A percentile compares a stretch with the other conserved stretches of the same genome.
Conservation (phyloP, 2,113 vertebrate species). For the Oryzias curvinotus region DNA sequence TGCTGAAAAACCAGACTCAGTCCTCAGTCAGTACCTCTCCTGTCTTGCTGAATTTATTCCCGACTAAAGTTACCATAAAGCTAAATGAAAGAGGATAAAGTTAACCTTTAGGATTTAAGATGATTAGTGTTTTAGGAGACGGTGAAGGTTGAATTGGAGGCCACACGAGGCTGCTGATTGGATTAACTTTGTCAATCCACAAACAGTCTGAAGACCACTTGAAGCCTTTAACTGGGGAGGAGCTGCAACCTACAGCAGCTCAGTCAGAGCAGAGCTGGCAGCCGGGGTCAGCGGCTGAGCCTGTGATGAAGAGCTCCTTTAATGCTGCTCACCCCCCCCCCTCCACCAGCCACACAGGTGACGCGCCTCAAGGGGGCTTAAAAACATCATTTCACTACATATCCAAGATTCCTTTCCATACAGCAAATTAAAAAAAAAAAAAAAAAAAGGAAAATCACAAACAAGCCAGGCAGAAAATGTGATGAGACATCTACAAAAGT, state of each 20-base stretch:
- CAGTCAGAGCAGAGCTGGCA: slow-evolving; percentile 16
- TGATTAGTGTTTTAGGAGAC: slow-evolving; percentile 16
- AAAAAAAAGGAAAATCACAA: slow-evolving; percentile 17
- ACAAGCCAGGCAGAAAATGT: neutral
- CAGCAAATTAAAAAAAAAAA: slow-evolving; percentile 22
- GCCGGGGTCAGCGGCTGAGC: slow-evolving; percentile 43
- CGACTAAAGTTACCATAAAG: neutral
- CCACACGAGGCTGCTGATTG: neutral
- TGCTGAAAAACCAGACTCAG: slow-evolving; percentile 24
- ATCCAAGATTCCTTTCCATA: slow-evolving; percentile 29
- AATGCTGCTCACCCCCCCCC: slow-evolving; percentile 16
- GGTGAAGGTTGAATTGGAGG: slow-evolving; percentile 24
- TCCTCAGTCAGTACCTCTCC: slow-evolving; percentile 1
- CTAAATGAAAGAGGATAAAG: slow-evolving; percentile 8
- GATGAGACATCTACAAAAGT: slow-evolving; percentile 5
- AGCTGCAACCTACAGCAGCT: slow-evolving; percentile 11
- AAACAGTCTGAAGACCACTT: slow-evolving; percentile 18
- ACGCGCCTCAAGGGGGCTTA: slow-evolving; percentile 20
- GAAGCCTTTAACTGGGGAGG: neutral
- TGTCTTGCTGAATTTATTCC: neutral
- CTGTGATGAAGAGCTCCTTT: slow-evolving; percentile 29
- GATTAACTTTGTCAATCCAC: slow-evolving; percentile 24
- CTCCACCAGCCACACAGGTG: slow-evolving; percentile 22
- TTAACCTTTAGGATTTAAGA: slow-evolving; percentile 19
- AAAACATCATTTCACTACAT: slow-evolving; percentile 22